Conservation (phyloP, 2,113 vertebrate species). For the Barbus barbus region DNA sequence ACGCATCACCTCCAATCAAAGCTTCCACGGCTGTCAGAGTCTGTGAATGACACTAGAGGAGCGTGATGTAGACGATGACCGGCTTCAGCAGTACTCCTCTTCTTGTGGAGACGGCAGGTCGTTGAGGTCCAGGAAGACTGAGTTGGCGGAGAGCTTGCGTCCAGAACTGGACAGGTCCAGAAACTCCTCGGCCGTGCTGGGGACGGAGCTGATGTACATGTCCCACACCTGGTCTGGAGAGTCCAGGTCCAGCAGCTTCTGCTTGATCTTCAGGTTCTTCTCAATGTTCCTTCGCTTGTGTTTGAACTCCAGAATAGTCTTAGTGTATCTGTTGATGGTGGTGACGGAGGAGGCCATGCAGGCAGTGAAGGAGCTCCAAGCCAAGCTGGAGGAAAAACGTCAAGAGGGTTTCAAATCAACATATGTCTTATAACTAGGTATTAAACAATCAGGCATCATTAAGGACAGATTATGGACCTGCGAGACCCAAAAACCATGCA, state of each 20-base stretch:
- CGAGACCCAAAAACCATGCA: not conserved
- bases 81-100: conserved; percentile 73
- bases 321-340: conserved; percentile 87
- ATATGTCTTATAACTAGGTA: not conserved
- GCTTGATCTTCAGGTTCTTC: conserved; percentile 84
- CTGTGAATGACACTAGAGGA: too few species aligned
- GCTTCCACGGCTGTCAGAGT: not conserved
- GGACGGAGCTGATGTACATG: conserved; percentile 85
- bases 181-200: conserved; percentile 77
- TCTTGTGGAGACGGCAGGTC: conserved; percentile 64
- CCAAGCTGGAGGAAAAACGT: conserved; percentile 74
- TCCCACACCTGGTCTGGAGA: conserved; percentile 84
- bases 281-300: conserved; percentile 85
- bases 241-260: conserved; percentile 77
- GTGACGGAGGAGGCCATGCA: conserved; percentile 89
- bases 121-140: conserved; percentile 78
- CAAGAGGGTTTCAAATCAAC: not conserved
- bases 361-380: conserved; percentile 89
- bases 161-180: conserved; percentile 73
- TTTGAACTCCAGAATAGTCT: conserved; percentile 87
- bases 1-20: not conserved
- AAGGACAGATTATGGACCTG: not conserved
- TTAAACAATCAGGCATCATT: not conserved
- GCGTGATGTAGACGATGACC: not conserved
- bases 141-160: conserved; percentile 74